Percentiles rank a stretch among this genome's conserved stretches.
Conservation (phyloP, 2,797 vertebrate species). For the Denticeps clupeoides region DNA sequence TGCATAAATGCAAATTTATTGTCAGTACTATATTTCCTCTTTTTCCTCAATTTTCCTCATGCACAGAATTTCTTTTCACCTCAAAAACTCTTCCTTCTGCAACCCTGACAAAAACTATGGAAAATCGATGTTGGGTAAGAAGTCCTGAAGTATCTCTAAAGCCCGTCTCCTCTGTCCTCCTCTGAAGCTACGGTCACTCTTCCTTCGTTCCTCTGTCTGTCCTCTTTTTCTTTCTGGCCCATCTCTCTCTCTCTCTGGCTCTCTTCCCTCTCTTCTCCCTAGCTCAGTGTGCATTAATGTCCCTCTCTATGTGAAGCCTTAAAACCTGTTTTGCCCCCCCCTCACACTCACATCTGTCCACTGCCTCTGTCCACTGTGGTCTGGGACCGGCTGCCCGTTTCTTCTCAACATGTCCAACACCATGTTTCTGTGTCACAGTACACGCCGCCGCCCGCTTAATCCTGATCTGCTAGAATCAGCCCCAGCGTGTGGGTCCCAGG, state of each 20-base stretch:
- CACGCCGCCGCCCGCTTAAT: slow-evolving; percentile 51
- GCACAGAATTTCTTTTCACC: no score
- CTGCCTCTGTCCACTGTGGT: slow-evolving; percentile 20
- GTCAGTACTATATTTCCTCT: no score
- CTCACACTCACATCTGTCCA: background rate
- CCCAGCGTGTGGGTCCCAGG: slow-evolving; percentile 55
- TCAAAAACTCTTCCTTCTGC: no score
- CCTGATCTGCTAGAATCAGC: slow-evolving; percentile 51
- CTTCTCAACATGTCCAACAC: slow-evolving; percentile 51
- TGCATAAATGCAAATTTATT: no score
- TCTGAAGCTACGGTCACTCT: background rate
- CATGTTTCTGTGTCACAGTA: slow-evolving; percentile 55
- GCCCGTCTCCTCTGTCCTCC: no score
- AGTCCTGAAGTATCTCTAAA: background rate
- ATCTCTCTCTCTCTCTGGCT: background rate
- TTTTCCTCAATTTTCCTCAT: no score
- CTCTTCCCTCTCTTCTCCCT: background rate
- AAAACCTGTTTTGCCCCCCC: background rate
- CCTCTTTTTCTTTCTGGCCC: background rate
- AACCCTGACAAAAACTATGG: no score
- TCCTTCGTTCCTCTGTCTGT: background rate
- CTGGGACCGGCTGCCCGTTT: slow-evolving; percentile 39
- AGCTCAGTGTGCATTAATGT: background rate
- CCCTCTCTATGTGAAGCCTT: background rate
- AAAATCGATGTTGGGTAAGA: no score